phyloP scores from a whole-genome alignment of 2,888 invertebrate genomes.

The Lasioglossum marginatum region DNA sequence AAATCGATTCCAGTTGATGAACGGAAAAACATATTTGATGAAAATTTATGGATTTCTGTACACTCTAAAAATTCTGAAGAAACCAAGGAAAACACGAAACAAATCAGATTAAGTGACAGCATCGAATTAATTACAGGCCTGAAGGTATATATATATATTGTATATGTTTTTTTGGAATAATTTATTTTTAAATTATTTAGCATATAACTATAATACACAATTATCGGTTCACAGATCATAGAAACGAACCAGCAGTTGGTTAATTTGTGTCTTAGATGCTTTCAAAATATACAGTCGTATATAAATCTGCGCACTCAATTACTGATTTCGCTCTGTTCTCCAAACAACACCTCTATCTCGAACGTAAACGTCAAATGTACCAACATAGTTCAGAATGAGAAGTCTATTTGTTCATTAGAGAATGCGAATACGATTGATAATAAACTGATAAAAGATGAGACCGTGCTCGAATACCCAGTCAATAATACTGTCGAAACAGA shows the following conservation, averaged over 20 bases:
- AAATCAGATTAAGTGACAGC: background rate
- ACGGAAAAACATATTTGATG: slow-evolving; percentile 34
- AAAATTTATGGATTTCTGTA: slow-evolving; percentile 30
- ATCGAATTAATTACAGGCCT: slow-evolving; percentile 11
- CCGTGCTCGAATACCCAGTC: too few relatives aligned
- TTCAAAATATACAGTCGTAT: slow-evolving; percentile 6
- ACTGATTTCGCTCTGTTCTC: background rate
- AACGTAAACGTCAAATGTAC: background rate
- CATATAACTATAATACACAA: background rate
- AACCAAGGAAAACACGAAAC: background rate
- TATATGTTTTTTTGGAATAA: too few relatives aligned
- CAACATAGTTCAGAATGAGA: background rate
- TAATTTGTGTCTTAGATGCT: background rate
- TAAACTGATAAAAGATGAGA: background rate
- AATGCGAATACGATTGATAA: background rate
- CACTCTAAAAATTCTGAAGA: background rate
- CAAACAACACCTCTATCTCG: background rate
- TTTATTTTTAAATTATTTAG: background rate
- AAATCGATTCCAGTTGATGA: background rate
- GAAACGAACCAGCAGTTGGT: background rate
- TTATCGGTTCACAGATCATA: slow-evolving; percentile 1
- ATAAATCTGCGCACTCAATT: background rate
- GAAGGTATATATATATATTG: background rate
- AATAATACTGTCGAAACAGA: background rate
- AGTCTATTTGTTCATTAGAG: background rate